Conservation (phyloP, 2,888 invertebrate genomes). For the Rotaria sp. region DNA sequence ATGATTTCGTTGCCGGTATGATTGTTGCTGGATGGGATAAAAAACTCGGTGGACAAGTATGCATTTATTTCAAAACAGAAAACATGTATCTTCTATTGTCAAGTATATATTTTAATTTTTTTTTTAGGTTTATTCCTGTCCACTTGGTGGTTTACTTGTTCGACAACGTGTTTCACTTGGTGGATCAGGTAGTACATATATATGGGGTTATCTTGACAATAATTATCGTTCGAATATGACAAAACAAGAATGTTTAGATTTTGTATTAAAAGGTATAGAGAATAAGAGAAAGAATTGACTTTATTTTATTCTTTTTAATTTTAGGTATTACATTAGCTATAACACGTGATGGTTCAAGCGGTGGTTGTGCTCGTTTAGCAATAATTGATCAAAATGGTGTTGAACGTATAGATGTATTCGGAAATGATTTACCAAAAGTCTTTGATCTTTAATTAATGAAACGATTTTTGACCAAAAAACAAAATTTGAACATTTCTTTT, state of each 20-base stretch:
- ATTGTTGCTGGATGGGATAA: conserved; percentile 95
- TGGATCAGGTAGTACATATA: conserved; percentile 87
- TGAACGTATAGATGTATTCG: conserved; percentile 65
- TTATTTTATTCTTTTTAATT: conserved; percentile 42
- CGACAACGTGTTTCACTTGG: conserved; percentile 79
- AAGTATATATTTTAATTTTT: conserved; percentile 40
- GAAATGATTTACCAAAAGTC: conserved; percentile 67
- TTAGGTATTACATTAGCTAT: conserved; percentile 79
- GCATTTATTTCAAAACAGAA: too few relatives aligned
- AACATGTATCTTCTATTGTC: neutral
- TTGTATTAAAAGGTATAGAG: conserved; percentile 72
- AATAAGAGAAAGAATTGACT: neutral
- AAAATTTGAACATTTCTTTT: too few relatives aligned
- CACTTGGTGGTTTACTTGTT: conserved; percentile 80
- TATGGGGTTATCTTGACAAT: conserved; percentile 89
- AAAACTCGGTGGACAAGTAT: conserved; percentile 69
- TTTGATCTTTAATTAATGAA: conserved; percentile 73
- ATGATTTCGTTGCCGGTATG: conserved; percentile 83
- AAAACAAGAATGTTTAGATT: conserved; percentile 74
- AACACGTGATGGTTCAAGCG: conserved; percentile 83
- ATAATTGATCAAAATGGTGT: conserved; percentile 78
- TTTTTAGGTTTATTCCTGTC: conserved; percentile 62
- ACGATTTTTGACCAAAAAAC: too few relatives aligned
- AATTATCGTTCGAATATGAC: conserved; percentile 78
- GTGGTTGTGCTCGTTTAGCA: conserved; percentile 81